Conservation (phyloP, 2,113 vertebrate genomes). For the Tragelaphus imberbis region DNA sequence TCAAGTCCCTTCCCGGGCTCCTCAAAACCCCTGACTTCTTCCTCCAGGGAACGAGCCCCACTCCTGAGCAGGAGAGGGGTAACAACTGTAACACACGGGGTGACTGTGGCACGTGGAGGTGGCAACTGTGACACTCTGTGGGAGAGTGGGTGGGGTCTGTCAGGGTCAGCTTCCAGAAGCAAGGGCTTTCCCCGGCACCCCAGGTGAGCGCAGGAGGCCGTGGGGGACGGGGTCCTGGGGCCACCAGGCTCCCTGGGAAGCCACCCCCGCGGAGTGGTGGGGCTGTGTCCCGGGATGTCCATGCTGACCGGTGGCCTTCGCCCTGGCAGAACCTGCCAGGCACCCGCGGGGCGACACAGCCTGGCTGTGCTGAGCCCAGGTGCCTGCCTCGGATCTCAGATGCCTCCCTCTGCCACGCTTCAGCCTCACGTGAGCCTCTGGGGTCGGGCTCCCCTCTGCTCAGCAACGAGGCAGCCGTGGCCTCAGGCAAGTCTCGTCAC, state of each 20-base stretch:
- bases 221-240: not conserved
- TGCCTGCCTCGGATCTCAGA: too few relatives aligned
- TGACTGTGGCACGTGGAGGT: not conserved
- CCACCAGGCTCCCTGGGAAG: not conserved
- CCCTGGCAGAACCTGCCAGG: not conserved
- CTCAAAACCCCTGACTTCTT: not conserved
- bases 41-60: not conserved
- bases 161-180: not conserved
- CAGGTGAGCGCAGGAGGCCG: not conserved
- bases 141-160: not conserved
- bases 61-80: not conserved
- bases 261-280: accelerated
- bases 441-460: not conserved
- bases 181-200: not conserved
- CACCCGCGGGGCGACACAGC: not conserved
- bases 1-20: not conserved
- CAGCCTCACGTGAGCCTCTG: accelerated
- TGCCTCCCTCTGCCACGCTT: not conserved
- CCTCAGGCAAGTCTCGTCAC: accelerated
- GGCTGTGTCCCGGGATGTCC: not conserved
- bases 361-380: not conserved
- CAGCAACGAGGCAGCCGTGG: not conserved
- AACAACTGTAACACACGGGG: not conserved
- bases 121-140: too few relatives aligned
- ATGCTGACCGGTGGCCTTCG: not conserved